These are phyloP conservation scores for Chirona hameri DNA, from an alignment of 2,888 invertebrate species.

Conservation along the genomic window DNA sequence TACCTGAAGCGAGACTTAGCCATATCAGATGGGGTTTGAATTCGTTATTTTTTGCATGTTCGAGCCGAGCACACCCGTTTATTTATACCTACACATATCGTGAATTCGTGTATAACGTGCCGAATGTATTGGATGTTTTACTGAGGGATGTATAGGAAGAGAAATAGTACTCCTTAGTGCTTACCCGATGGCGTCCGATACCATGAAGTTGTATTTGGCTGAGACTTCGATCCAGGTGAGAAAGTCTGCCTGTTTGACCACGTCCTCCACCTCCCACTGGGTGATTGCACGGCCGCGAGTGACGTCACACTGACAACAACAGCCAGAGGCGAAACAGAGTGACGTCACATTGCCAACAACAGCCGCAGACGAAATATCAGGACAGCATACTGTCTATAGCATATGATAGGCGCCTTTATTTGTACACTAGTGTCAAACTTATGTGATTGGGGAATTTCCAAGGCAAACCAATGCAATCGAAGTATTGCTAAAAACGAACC, in stretches of 20 bases:
- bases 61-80: too few relatives aligned
- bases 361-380: too few relatives aligned
- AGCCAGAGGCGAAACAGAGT: slow-evolving; percentile 25
- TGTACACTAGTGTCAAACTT: too few relatives aligned
- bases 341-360: not conserved
- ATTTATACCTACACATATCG: not conserved
- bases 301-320: slow-evolving; percentile 52
- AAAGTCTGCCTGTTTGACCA: slow-evolving; percentile 56
- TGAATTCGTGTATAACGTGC: too few relatives aligned
- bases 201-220: slow-evolving; percentile 58
- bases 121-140: too few relatives aligned
- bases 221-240: slow-evolving; percentile 59
- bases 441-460: too few relatives aligned
- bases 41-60: not conserved
- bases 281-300: slow-evolving; percentile 51
- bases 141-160: too few relatives aligned
- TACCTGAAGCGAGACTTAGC: not conserved
- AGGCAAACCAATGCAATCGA: too few relatives aligned
- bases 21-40: too few relatives aligned
- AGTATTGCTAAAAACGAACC: too few relatives aligned
- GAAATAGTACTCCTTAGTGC: slow-evolving; percentile 1
- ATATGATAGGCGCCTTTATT: too few relatives aligned
- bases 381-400: too few relatives aligned
- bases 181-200: slow-evolving; percentile 56
- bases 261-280: slow-evolving; percentile 54